phyloP scores from a whole-genome alignment of 2,888 invertebrate species.

The Cecidostiba fungosa region DNA sequence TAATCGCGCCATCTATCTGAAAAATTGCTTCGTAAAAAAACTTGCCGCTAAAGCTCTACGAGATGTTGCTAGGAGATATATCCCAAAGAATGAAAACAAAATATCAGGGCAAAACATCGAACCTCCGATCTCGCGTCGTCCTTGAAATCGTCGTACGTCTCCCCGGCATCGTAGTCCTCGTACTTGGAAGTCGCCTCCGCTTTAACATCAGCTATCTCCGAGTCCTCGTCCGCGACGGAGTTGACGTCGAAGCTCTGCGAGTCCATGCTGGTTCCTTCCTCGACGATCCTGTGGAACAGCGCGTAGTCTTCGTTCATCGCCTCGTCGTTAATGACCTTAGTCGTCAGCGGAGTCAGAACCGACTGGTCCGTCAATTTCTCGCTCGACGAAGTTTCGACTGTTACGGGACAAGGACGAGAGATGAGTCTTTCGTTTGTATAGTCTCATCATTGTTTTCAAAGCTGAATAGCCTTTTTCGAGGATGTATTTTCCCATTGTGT shows the following conservation, averaged over 20 bases:
- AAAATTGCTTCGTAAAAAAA: constrained; percentile 36
- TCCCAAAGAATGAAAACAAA: not conserved
- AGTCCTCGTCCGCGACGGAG: constrained; percentile 4
- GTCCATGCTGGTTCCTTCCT: not conserved
- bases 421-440: not conserved
- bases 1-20: constrained; percentile 7
- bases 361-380: not conserved
- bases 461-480: not conserved
- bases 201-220: not conserved
- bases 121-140: not conserved
- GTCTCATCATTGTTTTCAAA: not conserved
- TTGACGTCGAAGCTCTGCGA: constrained; percentile 18
- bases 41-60: too few relatives aligned
- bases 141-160: not conserved
- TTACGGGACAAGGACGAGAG: not conserved
- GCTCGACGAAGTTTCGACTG: not conserved
- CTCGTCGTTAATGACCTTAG: constrained; percentile 5
- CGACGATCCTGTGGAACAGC: constrained; percentile 11
- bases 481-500: not conserved
- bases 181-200: not conserved
- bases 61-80: too few relatives aligned
- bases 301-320: constrained; percentile 8
- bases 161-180: not conserved
- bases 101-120: not conserved
- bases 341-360: not conserved